A percentile compares a stretch with the other conserved stretches of the same genome.
phyloP scores from a whole-genome alignment of 2,888 invertebrate species.

The Torymus tubicola region DNA sequence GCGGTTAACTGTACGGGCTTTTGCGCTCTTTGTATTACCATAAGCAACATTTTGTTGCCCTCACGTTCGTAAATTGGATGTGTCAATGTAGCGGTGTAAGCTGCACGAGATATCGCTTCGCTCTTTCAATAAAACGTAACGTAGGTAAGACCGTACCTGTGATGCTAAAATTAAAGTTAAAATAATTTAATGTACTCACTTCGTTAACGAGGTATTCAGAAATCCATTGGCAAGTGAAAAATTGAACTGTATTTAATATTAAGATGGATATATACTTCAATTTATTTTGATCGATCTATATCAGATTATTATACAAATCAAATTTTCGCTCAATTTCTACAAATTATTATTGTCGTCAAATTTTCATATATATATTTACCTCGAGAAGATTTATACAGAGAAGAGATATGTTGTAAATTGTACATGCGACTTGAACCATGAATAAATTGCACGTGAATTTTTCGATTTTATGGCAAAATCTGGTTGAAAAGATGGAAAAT shows the following conservation, averaged over 20 bases:
- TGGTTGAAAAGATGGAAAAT: neutral
- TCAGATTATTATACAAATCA: too few species aligned
- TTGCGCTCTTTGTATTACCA: slow-evolving; percentile 26
- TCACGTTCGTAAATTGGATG: neutral
- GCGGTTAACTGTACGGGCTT: slow-evolving; percentile 41
- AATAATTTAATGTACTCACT: neutral
- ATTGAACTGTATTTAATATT: neutral
- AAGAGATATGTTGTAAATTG: slow-evolving; percentile 28
- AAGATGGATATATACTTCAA: neutral
- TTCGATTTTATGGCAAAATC: slow-evolving; percentile 10
- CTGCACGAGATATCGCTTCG: neutral
- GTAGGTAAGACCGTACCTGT: neutral
- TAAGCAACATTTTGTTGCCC: neutral
- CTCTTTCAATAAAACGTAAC: slow-evolving; percentile 5
- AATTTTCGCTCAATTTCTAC: neutral
- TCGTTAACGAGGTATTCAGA: slow-evolving; percentile 20
- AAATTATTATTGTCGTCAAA: neutral
- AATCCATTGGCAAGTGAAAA: slow-evolving; percentile 13
- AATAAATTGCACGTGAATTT: neutral
- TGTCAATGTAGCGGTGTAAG: neutral
- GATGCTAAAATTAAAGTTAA: neutral
- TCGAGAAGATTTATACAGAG: slow-evolving; percentile 8
- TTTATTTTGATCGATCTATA: neutral
- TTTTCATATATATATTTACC: neutral
- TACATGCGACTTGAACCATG: neutral